Base-by-base conservation (phyloP, 2,888 invertebrate genomes). In the Ariolimax columbianus region DNA sequence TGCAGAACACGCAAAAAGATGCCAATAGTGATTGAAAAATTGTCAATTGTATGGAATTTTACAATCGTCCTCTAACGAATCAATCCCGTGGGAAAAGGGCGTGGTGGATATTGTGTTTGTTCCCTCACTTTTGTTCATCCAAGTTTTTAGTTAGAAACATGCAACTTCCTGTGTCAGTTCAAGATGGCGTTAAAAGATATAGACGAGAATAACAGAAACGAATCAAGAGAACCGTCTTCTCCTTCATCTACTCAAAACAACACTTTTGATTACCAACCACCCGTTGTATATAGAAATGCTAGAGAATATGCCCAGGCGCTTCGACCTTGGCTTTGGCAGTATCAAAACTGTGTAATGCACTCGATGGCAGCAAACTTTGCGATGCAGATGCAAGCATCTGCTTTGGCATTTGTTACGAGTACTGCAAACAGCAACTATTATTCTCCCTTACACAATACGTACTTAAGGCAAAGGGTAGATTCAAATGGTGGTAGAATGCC, bases 281-380 rank as follows among this genome's bases (percentile, higher is more conserved):
- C 73, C 3, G 17, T 36, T 59, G 68, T 73, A 19, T 89, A 89
- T 82, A 86, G 78, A 72, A 90, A 90, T 75, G 88, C 89, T 23
- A 77, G 87, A 36, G 89, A 91, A 87, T 91, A 90, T 82, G 90
- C 91, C 11, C 88, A 89, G 66, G 88, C 87, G 38, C 87, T 91
- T 7, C 86, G 88, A 9, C 84, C 87, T 33, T 91, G 91, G 91
- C 72, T 91, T 23, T 87, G 89, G 81, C 89, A 90, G 33, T 90
- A 91, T 87, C 87, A 89, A 36, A 70, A 78, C 85, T 86, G 81
- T n/a, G 80, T 87, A 1, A 87, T 90, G 87, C 85, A 87, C 59
- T 55, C 33, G 19, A 83, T 82, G 77, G 73, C 86, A 36, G 30
- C 82, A 47, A 82, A 66, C 51, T 36, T 78, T 23, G 43, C 85